Evolutionary conservation across 2,113 vertebrate species (phyloP).

Genomic region (Pardalotus punctatus): DNA sequence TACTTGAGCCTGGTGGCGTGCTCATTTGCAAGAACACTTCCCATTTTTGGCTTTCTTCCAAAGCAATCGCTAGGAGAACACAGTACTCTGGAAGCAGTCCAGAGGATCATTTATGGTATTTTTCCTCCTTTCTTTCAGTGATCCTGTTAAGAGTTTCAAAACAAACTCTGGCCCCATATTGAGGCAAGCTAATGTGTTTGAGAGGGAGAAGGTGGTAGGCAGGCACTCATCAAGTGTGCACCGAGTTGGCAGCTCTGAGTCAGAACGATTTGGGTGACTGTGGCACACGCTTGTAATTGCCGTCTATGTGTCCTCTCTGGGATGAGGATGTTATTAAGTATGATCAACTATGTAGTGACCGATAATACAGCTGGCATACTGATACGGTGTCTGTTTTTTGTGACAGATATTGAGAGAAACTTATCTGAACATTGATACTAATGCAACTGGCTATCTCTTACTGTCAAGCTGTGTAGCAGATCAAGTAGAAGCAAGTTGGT

Average conservation of each 20-base stretch:
- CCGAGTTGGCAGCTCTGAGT: neutral
- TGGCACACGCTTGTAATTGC: neutral
- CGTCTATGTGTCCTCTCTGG: neutral
- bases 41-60: slow-evolving; percentile 76
- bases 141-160: slow-evolving; percentile 79
- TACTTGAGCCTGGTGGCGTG: slow-evolving; percentile 64
- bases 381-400: slow-evolving; percentile 14
- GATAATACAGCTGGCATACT: slow-evolving; percentile 18
- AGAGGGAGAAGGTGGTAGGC: slow-evolving; percentile 21
- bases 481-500: slow-evolving; percentile 36
- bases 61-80: slow-evolving; percentile 72
- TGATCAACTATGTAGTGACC: slow-evolving; percentile 37
- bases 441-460: slow-evolving; percentile 60
- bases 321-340: slow-evolving; percentile 34
- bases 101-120: slow-evolving; percentile 71
- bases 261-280: neutral
- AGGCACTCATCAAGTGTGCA: neutral
- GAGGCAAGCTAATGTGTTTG: slow-evolving; percentile 45
- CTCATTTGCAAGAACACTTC: slow-evolving; percentile 73
- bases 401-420: slow-evolving; percentile 57
- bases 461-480: slow-evolving; percentile 55
- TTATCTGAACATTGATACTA: slow-evolving; percentile 57
- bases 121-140: slow-evolving; percentile 71
- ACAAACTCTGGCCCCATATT: slow-evolving; percentile 73
- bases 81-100: slow-evolving; percentile 72